phyloP scores from a whole-genome alignment of 2,113 vertebrate species.

The Gracilinanus agilis region DNA sequence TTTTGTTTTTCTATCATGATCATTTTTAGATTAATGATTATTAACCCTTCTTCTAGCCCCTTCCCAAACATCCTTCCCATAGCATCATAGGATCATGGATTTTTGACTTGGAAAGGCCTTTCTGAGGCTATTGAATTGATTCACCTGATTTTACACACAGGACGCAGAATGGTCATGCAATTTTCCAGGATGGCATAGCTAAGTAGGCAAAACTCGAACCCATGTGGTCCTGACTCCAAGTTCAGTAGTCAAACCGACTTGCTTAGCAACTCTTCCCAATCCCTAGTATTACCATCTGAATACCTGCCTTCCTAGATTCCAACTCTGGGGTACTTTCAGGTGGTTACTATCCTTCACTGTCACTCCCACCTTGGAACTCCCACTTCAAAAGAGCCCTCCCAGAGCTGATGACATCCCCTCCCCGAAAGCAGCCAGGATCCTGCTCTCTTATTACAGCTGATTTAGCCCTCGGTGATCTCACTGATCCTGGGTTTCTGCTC shows the following conservation, averaged over 20 bases:
- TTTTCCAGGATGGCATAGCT: background rate
- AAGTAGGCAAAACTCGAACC: background rate
- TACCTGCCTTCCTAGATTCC: background rate
- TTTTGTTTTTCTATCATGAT: background rate
- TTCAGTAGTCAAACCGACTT: background rate
- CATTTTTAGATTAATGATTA: background rate
- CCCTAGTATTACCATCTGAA: background rate
- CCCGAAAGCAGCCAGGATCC: background rate
- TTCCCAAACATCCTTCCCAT: background rate
- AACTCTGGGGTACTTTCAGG: background rate
- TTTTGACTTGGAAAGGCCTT: background rate
- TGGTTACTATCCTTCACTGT: background rate
- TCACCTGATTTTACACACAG: background rate
- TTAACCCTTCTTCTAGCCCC: background rate
- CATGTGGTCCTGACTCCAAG: background rate
- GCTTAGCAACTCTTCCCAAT: background rate
- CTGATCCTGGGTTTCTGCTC: background rate
- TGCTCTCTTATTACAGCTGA: background rate
- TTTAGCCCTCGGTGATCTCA: background rate
- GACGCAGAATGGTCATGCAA: background rate
- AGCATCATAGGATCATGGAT: background rate
- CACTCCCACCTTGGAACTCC: background rate
- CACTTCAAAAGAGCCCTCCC: too few relatives aligned
- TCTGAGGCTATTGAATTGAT: background rate
- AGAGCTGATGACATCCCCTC: background rate